Evolutionary conservation across 2,888 invertebrate species (phyloP), one percentile per base, ranked within the genome.

Genomic region (Thereva nobilitata): DNA sequence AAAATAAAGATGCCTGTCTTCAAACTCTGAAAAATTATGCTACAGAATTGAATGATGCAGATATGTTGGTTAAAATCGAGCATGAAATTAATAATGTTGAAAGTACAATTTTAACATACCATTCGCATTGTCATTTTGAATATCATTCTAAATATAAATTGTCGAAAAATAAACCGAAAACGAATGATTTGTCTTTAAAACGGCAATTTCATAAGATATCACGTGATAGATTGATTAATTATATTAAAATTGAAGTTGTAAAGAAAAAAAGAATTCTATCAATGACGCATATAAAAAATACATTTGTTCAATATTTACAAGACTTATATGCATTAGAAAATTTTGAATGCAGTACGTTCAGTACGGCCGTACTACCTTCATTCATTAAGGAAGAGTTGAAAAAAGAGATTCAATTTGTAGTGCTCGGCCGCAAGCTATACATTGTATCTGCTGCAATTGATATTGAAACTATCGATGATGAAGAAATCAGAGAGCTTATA

Each of bases 361-460:
- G 47, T 12, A 47, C 47, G 6, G 5, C 47, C 5, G 47, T 12
- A 9, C 9, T 47, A 10, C 8, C 9, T 10, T 5, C 6, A 6
- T 47, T 5, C 10, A 47, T 47, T 9, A 5, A 47, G 5, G 5
- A 47, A n/a, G 10, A 9, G n/a, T n/a, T 47, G 8, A 47, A 47
- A n/a, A 47, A 47, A 9, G 12, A 47, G 12, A 47, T 47, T n/a
- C n/a, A 6, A n/a, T 9, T n/a, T 9, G 47, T 47, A 6, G 2
- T 10, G 10, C 9, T 47, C 5, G 6, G 8, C 12, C 8, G n/a
- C 9, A 47, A 47, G 12, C 5, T n/a, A n/a, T 47, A 9, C 47
- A n/a, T 47, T 47, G n/a, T 47, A n/a, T 47, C 47, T n/a, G 47
- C 47, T 5, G 47, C 2, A 47, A 47, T 47, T 47, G 47, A 47